Conservation (phyloP, 2,113 vertebrate genomes). For the Columba livia region DNA sequence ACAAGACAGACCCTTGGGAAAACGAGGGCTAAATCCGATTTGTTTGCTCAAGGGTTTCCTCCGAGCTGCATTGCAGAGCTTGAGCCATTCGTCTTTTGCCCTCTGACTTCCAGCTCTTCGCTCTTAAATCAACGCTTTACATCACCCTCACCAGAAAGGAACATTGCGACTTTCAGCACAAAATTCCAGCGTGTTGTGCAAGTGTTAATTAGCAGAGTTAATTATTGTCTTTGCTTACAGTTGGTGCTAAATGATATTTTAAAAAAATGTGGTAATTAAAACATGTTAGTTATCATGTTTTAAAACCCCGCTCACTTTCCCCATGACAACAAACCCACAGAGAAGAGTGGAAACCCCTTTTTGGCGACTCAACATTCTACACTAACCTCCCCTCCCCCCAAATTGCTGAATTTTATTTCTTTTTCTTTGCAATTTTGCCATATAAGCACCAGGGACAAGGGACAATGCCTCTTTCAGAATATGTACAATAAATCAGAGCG, state of each 20-base stretch:
- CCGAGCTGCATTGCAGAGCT: neutral
- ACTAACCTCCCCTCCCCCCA: neutral
- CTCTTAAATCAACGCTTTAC: neutral
- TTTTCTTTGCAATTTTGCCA: conserved; percentile 33
- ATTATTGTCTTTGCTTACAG: conserved; percentile 15
- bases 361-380: neutral
- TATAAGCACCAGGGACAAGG: conserved; percentile 34
- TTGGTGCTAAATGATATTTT: conserved; percentile 22
- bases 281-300: conserved; percentile 38
- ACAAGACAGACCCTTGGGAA: conserved; percentile 30
- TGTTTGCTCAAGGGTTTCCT: conserved; percentile 38
- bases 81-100: neutral
- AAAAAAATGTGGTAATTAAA: conserved; percentile 51
- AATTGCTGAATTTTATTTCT: neutral
- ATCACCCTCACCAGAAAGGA: neutral
- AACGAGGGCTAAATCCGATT: conserved; percentile 24
- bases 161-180: neutral
- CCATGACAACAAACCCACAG: conserved; percentile 1
- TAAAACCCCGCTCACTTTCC: conserved; percentile 21
- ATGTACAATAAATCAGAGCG: conserved; percentile 34
- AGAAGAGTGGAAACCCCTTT: conserved; percentile 8
- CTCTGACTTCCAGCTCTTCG: conserved; percentile 10
- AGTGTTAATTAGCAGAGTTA: conserved; percentile 57
- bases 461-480: conserved; percentile 63
- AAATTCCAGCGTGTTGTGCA: neutral